A percentile compares a stretch with the other conserved stretches of the same genome.
These are phyloP conservation scores for Boulengeromyrus knoepffleri DNA, from an alignment of 2,113 vertebrate genomes.

Conservation along the genomic window DNA sequence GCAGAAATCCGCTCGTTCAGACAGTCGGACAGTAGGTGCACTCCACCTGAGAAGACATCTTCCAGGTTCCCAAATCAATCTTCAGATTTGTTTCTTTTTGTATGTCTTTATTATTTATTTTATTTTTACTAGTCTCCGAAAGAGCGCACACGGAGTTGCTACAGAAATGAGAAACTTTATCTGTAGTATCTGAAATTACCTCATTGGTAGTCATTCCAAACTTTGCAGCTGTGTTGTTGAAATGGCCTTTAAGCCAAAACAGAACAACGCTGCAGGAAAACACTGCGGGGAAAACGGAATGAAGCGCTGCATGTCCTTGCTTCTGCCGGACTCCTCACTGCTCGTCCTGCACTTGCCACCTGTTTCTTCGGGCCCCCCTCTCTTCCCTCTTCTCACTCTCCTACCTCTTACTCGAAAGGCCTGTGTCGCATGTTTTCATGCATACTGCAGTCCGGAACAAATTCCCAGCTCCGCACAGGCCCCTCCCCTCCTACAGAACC, in stretches of 20 bases:
- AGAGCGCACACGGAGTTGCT: background rate
- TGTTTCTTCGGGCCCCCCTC: too few species aligned
- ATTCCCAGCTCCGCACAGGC: background rate
- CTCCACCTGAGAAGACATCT: background rate
- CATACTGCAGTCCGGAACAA: background rate
- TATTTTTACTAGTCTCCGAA: background rate
- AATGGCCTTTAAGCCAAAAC: background rate
- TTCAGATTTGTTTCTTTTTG: background rate
- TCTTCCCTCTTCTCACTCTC: background rate
- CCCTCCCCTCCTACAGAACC: background rate
- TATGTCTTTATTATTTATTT: background rate
- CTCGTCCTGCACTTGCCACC: background rate
- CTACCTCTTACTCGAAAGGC: background rate
- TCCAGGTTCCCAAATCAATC: background rate
- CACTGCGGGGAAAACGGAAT: background rate
- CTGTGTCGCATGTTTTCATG: background rate
- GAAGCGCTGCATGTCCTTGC: background rate
- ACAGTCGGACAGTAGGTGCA: background rate
- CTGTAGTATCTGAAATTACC: background rate
- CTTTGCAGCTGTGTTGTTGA: background rate
- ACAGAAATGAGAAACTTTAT: background rate
- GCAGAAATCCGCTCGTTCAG: background rate
- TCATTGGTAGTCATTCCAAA: background rate
- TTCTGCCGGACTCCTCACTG: background rate
- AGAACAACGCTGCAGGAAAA: background rate